Percentiles rank a stretch among this genome's conserved stretches.
phyloP scores from a whole-genome alignment of 2,888 invertebrate genomes.

The Tiphia femorata region DNA sequence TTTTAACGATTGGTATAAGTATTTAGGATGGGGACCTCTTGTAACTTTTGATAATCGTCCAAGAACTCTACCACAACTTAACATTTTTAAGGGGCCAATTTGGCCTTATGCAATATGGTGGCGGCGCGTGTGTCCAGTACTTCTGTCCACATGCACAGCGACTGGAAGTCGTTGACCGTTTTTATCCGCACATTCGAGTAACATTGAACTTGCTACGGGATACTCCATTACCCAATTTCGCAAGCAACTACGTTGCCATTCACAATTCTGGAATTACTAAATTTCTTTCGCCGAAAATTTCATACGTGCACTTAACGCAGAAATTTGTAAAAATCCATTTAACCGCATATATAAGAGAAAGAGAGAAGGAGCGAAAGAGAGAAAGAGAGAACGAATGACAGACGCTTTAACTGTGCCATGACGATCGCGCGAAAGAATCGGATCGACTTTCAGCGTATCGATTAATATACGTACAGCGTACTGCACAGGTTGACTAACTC shows the following conservation, averaged over 20 bases:
- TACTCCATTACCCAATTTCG: constrained; percentile 38
- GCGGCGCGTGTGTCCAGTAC: constrained; percentile 28
- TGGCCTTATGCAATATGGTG: constrained; percentile 56
- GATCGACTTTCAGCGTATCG: too few species aligned
- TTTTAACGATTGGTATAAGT: constrained; percentile 44
- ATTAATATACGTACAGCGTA: too few species aligned
- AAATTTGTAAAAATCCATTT: constrained; percentile 5
- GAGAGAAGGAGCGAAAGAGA: too few species aligned
- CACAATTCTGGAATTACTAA: constrained; percentile 6
- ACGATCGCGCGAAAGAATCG: too few species aligned
- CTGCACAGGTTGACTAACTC: too few species aligned
- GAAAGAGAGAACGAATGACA: constrained; percentile 36
- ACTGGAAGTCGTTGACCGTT: constrained; percentile 27
- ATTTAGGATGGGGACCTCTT: constrained; percentile 47
- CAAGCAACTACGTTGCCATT: constrained; percentile 13
- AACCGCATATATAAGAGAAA: constrained; percentile 6
- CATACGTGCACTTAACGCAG: not conserved
- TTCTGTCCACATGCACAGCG: constrained; percentile 23
- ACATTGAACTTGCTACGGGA: constrained; percentile 13
- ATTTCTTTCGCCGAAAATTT: constrained; percentile 7
- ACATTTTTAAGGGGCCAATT: constrained; percentile 57
- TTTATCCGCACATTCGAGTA: constrained; percentile 11
- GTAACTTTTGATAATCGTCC: constrained; percentile 60
- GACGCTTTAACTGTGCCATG: constrained; percentile 2
- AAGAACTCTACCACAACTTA: constrained; percentile 60